phyloP scores from a whole-genome alignment of 2,888 invertebrate species.

The Trissoscelio sp. region DNA sequence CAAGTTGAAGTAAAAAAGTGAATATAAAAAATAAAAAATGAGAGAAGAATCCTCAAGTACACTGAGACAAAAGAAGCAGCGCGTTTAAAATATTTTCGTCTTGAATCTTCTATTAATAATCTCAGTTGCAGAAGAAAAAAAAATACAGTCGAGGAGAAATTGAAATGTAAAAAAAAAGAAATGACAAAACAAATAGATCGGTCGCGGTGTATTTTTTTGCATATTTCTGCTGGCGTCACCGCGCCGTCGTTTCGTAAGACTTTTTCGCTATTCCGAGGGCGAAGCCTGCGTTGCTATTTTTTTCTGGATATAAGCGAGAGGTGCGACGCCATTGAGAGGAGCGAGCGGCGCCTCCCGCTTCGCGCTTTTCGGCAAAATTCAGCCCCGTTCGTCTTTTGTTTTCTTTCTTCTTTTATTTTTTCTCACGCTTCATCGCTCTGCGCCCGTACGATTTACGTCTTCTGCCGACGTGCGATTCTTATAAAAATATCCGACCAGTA shows the following conservation, averaged over 20 bases:
- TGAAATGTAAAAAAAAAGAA: conserved; percentile 14
- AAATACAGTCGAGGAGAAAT: conserved; percentile 10
- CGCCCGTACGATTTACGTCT: conserved; percentile 68
- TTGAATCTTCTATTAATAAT: conserved; percentile 36
- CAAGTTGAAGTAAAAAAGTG: too few relatives aligned
- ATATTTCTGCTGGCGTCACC: conserved; percentile 58
- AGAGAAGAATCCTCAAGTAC: conserved; percentile 6
- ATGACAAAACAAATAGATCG: conserved; percentile 39
- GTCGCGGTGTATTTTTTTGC: conserved; percentile 39
- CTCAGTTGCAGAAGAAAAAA: conserved; percentile 7
- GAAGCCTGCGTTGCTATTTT: conserved; percentile 63
- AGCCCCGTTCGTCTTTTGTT: background rate
- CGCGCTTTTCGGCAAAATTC: conserved; percentile 35
- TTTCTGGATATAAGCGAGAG: conserved; percentile 22
- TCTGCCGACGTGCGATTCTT: conserved; percentile 71
- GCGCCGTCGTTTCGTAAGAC: conserved; percentile 58
- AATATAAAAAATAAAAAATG: background rate
- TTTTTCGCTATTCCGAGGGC: conserved; percentile 56
- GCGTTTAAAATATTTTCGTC: conserved; percentile 45
- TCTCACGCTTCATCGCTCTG: conserved; percentile 42
- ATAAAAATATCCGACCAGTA: conserved; percentile 80
- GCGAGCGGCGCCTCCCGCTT: conserved; percentile 11
- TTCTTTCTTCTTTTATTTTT: conserved; percentile 1
- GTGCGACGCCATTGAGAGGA: conserved; percentile 18
- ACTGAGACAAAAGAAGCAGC: conserved; percentile 1